Percentiles rank a stretch among this genome's conserved stretches.
These are phyloP conservation scores for Drosophila barbarae DNA, from an alignment of 2,888 invertebrate genomes.

Conservation along the genomic window DNA sequence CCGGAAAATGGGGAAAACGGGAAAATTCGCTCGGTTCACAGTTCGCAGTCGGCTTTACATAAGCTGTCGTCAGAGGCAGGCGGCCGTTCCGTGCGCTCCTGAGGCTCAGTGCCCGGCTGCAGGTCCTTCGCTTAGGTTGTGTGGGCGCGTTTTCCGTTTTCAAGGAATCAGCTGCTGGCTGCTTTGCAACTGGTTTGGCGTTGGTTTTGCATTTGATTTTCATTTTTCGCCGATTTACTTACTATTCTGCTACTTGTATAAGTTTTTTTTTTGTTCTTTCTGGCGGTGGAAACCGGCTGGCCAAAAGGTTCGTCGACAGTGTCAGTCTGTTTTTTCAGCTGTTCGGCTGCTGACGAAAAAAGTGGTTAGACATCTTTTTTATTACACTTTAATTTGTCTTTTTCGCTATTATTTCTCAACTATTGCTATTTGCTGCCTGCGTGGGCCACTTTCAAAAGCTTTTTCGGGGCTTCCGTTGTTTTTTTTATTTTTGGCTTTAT, in stretches of 20 bases:
- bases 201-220: constrained; percentile 22
- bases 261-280: constrained; percentile 39
- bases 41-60: constrained; percentile 48
- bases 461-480: constrained; percentile 22
- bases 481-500: constrained; percentile 15
- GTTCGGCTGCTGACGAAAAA: constrained; percentile 47
- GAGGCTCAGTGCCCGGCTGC: constrained; percentile 64
- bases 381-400: constrained; percentile 69
- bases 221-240: constrained; percentile 5
- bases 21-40: constrained; percentile 11
- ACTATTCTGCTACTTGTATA: constrained; percentile 29
- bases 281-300: constrained; percentile 60
- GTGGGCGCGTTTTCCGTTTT: constrained; percentile 40
- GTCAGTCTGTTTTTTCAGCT: constrained; percentile 63
- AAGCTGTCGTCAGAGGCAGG: constrained; percentile 60
- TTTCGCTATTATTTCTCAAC: constrained; percentile 59
- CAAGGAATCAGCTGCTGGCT: constrained; percentile 63
- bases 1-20: constrained; percentile 38
- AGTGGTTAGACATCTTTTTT: constrained; percentile 68
- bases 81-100: constrained; percentile 42
- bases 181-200: constrained; percentile 26
- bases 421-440: constrained; percentile 56
- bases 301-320: constrained; percentile 62
- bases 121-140: constrained; percentile 71
- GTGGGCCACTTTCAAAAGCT: constrained; percentile 64